Conservation (phyloP, 1,140 invertebrate genomes). For the Drosophila nebulosa region DNA sequence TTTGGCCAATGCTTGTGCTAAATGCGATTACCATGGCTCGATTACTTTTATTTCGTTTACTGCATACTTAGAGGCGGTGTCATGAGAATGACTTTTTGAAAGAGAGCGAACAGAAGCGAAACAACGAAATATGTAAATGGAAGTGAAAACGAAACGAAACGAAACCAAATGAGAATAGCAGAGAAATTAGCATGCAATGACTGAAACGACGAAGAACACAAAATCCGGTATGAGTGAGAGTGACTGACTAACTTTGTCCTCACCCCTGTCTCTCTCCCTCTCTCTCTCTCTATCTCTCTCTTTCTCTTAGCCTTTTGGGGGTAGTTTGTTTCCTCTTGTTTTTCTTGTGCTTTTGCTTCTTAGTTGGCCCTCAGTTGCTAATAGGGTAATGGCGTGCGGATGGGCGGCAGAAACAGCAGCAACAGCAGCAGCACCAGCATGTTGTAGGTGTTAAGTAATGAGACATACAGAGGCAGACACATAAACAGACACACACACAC, state of each 20-base stretch:
- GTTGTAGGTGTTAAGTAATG: conserved; percentile 72
- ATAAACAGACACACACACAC: conserved; percentile 24
- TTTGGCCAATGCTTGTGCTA: conserved; percentile 22
- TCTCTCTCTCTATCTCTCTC: not conserved
- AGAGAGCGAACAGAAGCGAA: not conserved
- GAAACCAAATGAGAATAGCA: conserved; percentile 13
- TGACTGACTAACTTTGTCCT: conserved; percentile 47
- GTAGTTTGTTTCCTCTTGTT: conserved; percentile 32
- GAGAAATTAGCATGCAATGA: conserved; percentile 72
- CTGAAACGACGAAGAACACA: conserved; percentile 26
- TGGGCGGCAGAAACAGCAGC: conserved; percentile 20
- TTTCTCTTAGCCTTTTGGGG: conserved; percentile 35
- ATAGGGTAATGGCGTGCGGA: conserved; percentile 71
- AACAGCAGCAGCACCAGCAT: not conserved
- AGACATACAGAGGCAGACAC: conserved; percentile 15
- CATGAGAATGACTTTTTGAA: conserved; percentile 43
- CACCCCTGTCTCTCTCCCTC: conserved; percentile 7
- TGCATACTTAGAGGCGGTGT: conserved; percentile 56
- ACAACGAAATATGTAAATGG: too few species aligned
- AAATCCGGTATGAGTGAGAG: not conserved
- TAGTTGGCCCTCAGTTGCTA: conserved; percentile 8
- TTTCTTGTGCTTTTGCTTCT: conserved; percentile 34
- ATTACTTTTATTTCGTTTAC: conserved; percentile 27
- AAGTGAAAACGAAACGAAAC: conserved; percentile 26
- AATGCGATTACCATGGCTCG: conserved; percentile 56